Base-by-base conservation (phyloP, 2,888 invertebrate species). In the Selenia dentaria region DNA sequence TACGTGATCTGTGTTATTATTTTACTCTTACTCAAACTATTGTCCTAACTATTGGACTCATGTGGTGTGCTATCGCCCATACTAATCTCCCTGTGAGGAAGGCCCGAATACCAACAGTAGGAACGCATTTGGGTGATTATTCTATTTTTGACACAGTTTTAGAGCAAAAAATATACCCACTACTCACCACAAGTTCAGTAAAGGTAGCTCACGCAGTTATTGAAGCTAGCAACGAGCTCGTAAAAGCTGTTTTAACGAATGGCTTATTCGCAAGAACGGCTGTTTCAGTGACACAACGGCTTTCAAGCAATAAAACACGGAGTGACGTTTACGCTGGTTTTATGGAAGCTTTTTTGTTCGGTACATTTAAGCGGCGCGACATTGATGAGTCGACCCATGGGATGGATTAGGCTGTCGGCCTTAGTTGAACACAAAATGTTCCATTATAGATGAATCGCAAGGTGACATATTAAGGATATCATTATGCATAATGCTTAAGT, bases 271-370 rank as follows among this genome's bases (percentile, higher is more conserved):
- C 63, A 64, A 64, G 64, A 62, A 65, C 64, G 69, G 67, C 66
- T 72, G 66, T 72, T 71, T 63, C 62, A 67, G 63, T 61, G 59
- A 70, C 60, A 58, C 70, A 81, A 81, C 73, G 74, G 69, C 77
- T 82, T 82, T 80, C 82, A 62, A 70, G 75, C 76, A 75, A 84
- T 85, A 83, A 85, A 84, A 74, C 79, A 74, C 72, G 63, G 57
- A 64, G 70, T 73, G 70, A 70, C 72, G 64, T 73, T 79, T 71
- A 73, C 62, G 68, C 55, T 62, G 68, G 57, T 78, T 81, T 83
- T 79, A 82, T 79, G 79, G 78, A 74, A 74, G 71, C 76, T 78
- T 81, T 81, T 81, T 81, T 71, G 64, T 72, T 70, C 72, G 72
- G 68, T 58, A 77, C 80, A 77, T 78, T 81, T 70, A 70, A 77